Evolutionary conservation across 64 coral and sea anemone genomes (phyloP).

Genomic region (Trachythela sp.): DNA sequence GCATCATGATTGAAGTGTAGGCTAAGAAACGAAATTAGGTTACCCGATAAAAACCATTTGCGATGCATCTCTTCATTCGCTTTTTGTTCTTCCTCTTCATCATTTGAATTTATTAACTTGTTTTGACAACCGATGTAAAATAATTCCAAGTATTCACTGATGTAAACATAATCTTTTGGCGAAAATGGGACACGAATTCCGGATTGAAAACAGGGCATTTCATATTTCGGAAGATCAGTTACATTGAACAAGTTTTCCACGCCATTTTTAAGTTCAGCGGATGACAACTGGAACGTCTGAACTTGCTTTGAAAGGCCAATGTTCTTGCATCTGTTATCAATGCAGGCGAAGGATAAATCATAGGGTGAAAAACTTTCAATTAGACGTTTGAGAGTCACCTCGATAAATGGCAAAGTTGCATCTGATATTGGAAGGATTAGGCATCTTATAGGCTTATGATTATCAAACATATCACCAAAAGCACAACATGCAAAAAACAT

Average conservation of each 20-base stretch:
- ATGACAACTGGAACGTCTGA: background rate
- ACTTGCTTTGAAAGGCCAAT: background rate
- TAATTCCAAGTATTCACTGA: slow-evolving; percentile 47
- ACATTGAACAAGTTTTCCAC: background rate
- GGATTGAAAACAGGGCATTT: background rate
- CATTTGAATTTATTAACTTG: background rate
- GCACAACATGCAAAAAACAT: slow-evolving; percentile 51
- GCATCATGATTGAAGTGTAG: slow-evolving; percentile 66
- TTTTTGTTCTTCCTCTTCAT: background rate
- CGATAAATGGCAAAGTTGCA: slow-evolving; percentile 13
- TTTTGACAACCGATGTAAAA: slow-evolving; percentile 55
- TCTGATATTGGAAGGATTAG: slow-evolving; percentile 40
- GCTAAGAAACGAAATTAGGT: slow-evolving; percentile 61
- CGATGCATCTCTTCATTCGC: slow-evolving; percentile 37
- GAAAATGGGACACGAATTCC: background rate
- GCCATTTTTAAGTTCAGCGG: background rate
- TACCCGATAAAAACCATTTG: slow-evolving; percentile 55
- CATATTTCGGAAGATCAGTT: background rate
- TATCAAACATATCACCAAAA: slow-evolving; percentile 47
- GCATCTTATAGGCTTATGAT: slow-evolving; percentile 51
- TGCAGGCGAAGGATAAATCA: slow-evolving; percentile 26
- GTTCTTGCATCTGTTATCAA: background rate
- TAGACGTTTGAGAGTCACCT: slow-evolving; percentile 35
- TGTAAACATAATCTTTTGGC: background rate
- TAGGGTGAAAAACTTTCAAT: slow-evolving; percentile 45